Evolutionary conservation across 1,140 invertebrate species (phyloP).

Genomic region (Caenorhabditis inopinata): DNA sequence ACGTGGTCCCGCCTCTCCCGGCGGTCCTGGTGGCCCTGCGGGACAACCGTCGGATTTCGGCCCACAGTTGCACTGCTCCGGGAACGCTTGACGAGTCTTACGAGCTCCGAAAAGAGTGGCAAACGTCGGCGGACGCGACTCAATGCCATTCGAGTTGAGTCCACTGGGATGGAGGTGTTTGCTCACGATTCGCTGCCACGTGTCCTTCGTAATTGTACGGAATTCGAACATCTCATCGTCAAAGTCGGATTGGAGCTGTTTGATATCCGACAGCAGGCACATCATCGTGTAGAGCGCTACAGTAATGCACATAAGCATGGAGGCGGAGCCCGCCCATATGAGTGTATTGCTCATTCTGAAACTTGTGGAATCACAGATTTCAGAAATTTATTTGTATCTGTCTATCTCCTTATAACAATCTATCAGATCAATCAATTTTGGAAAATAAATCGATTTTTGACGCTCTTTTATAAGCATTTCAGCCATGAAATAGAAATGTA

Average conservation of each 20-base stretch:
- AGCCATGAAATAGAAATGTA: too few species aligned
- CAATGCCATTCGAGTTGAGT: not conserved
- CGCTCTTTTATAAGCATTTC: too few species aligned
- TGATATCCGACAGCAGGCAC: slow-evolving; percentile 12
- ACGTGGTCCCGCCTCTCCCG: slow-evolving; percentile 26
- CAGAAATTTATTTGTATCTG: too few species aligned
- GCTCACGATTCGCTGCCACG: slow-evolving; percentile 25
- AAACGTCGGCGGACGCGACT: slow-evolving; percentile 12
- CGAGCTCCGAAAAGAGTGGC: slow-evolving; percentile 34
- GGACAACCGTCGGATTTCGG: slow-evolving; percentile 33
- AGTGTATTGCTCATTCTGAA: slow-evolving; percentile 24
- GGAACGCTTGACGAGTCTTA: not conserved
- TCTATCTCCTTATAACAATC: too few species aligned
- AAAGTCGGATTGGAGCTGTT: slow-evolving; percentile 30
- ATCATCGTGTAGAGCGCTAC: slow-evolving; percentile 24
- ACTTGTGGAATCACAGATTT: not conserved
- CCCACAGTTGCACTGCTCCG: slow-evolving; percentile 39
- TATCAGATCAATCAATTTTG: too few species aligned
- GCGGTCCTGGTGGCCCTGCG: slow-evolving; percentile 36
- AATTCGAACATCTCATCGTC: slow-evolving; percentile 28
- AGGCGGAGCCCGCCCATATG: slow-evolving; percentile 17
- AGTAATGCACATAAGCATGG: not conserved
- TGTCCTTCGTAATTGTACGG: slow-evolving; percentile 18
- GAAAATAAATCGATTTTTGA: too few species aligned
- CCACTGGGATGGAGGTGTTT: slow-evolving; percentile 32